Evolutionary conservation across 1,140 invertebrate species (phyloP).

Genomic region (Harpegnathos saltator): DNA sequence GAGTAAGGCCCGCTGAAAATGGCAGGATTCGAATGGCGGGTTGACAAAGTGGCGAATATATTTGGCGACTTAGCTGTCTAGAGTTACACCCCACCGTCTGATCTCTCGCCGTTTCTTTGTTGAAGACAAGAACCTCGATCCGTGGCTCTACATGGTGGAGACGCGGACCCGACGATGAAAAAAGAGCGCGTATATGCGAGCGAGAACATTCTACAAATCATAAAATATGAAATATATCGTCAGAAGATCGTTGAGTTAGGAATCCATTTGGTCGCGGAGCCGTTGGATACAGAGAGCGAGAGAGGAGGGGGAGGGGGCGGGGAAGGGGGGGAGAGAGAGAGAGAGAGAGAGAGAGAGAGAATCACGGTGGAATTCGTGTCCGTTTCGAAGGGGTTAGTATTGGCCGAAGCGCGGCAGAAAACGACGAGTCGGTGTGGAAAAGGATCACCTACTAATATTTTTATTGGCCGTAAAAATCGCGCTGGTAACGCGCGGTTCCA

Average conservation of each 20-base stretch:
- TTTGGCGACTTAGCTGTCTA: background rate
- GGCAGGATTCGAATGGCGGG: background rate
- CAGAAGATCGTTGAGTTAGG: constrained; percentile 56
- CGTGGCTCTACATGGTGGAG: constrained; percentile 14
- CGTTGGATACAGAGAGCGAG: constrained; percentile 51
- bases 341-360: constrained; percentile 31
- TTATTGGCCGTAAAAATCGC: constrained; percentile 81
- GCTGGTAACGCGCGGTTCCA: constrained; percentile 42
- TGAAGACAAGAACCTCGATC: constrained; percentile 1
- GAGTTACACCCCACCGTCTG: constrained; percentile 10
- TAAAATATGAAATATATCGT: constrained; percentile 79
- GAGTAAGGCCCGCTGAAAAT: background rate
- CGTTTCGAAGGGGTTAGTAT: constrained; percentile 55
- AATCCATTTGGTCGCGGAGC: constrained; percentile 64
- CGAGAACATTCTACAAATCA: constrained; percentile 78
- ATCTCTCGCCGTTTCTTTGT: constrained; percentile 58
- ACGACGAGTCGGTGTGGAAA: constrained; percentile 56
- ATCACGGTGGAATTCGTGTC: constrained; percentile 61
- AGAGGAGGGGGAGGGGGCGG: constrained; percentile 70
- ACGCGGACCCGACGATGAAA: constrained; percentile 57
- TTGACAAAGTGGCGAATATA: background rate
- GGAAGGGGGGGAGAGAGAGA: constrained; percentile 32
- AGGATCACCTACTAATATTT: constrained; percentile 80
- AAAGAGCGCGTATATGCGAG: constrained; percentile 50
- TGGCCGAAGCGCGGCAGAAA: constrained; percentile 33